phyloP scores from a whole-genome alignment of 2,888 invertebrate species.

The Maniola hyperantus region DNA sequence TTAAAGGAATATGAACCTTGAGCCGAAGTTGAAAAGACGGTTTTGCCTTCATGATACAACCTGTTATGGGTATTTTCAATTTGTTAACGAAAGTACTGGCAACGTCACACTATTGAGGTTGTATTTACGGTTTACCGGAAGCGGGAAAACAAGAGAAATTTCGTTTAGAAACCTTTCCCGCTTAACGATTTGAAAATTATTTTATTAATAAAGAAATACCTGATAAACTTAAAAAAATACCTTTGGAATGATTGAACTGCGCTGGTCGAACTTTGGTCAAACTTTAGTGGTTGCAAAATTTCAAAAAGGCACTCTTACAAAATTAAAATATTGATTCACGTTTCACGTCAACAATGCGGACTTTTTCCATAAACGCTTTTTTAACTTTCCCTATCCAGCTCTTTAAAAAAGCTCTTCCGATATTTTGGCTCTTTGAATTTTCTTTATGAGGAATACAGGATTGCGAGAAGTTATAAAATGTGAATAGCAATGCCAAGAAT shows the following conservation, averaged over 20 bases:
- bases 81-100: conserved; percentile 25
- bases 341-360: background rate
- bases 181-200: background rate
- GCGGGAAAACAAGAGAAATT: conserved; percentile 37
- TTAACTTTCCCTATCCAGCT: background rate
- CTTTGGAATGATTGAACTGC: background rate
- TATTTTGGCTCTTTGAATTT: conserved; percentile 76
- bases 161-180: conserved; percentile 11
- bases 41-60: conserved; percentile 22
- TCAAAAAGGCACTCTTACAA: background rate
- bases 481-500: conserved; percentile 55
- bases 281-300: background rate
- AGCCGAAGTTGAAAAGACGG: background rate
- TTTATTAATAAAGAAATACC: background rate
- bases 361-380: background rate
- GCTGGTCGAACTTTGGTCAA: background rate
- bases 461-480: conserved; percentile 57
- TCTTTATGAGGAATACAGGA: conserved; percentile 65
- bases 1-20: conserved; percentile 25
- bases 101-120: conserved; percentile 56
- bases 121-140: conserved; percentile 53
- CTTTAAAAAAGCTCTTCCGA: conserved; percentile 72
- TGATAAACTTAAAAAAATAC: background rate
- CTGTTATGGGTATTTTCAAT: conserved; percentile 22
- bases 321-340: background rate